These are phyloP conservation scores for Catostylus mosaicus DNA, from an alignment of 30 jellyfish, hydroid and myxozoan genomes.

Conservation along the genomic window DNA sequence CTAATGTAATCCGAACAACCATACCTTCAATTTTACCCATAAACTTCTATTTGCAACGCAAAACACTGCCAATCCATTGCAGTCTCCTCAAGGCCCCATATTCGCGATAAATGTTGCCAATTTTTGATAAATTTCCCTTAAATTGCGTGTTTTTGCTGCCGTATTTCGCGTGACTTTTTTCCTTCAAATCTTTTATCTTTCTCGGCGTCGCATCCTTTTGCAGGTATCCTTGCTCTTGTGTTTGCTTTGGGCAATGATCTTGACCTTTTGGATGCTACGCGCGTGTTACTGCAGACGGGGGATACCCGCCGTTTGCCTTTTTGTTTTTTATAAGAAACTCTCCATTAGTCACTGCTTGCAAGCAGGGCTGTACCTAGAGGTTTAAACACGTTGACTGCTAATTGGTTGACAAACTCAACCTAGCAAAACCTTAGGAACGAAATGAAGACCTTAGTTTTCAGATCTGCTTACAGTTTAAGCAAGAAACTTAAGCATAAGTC, in stretches of 20 bases:
- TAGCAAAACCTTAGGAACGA: too few species aligned
- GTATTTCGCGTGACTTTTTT: neutral
- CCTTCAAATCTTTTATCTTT: neutral
- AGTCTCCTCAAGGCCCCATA: neutral
- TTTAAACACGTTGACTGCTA: too few species aligned
- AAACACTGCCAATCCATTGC: neutral
- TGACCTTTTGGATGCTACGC: constrained; percentile 57
- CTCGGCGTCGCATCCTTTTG: constrained; percentile 10
- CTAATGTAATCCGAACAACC: too few species aligned
- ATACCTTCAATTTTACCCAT: neutral
- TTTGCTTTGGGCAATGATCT: constrained; percentile 58
- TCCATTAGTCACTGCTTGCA: too few species aligned
- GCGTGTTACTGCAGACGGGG: constrained; percentile 5
- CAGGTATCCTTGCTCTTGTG: constrained; percentile 58
- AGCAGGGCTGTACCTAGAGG: too few species aligned
- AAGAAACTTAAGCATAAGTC: too few species aligned
- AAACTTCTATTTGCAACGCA: neutral
- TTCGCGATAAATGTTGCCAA: neutral
- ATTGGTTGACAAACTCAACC: too few species aligned
- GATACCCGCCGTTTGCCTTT: too few species aligned
- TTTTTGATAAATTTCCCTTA: neutral
- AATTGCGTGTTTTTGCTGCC: neutral
- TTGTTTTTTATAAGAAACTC: too few species aligned
- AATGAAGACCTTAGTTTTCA: too few species aligned
- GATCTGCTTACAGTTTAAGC: too few species aligned